Base-by-base conservation (phyloP, 2,888 invertebrate genomes). In the Lithophane semibrunnea region DNA sequence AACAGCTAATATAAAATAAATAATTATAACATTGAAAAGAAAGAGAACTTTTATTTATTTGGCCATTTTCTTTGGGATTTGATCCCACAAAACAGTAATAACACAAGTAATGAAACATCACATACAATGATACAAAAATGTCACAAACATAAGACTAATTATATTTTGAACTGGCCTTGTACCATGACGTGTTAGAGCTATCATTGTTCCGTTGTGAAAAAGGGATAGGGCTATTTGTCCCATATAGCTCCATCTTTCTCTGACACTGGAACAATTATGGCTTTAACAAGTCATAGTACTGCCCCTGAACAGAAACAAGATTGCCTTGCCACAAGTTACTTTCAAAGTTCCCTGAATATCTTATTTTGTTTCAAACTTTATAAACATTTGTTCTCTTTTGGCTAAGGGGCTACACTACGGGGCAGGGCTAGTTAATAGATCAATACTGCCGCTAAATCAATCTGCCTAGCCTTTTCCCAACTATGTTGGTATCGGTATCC, bases 131-230 rank as follows among this genome's bases (percentile, higher is more conserved):
- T 21, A 54, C 74, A 16, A 52, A 16, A 52, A 60, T 71, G 61
- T 63, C 77, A 56, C 49, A 72, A 79, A 78, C 73, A 72, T 16
- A 29, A 58, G 9, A 73, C 64, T 79, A 79, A 77, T 79, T 79
- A 79, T 64, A 77, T 58, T 78, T 79, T 44, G n/a, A 64, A 79
- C 37, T 49, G n/a, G n/a, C n/a, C n/a, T n/a, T n/a, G n/a, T n/a
- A n/a, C n/a, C n/a, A n/a, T n/a, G n/a, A n/a, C n/a, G n/a, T n/a
- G n/a, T n/a, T n/a, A n/a, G n/a, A n/a, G n/a, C n/a, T n/a, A n/a
- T n/a, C n/a, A n/a, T n/a, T n/a, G n/a, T n/a, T n/a, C n/a, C n/a
- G n/a, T n/a, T n/a, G n/a, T n/a, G n/a, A n/a, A n/a, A n/a, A n/a
- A n/a, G n/a, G n/a, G n/a, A n/a, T n/a, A n/a, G n/a, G n/a, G n/a